Evolutionary conservation across 2,797 vertebrate genomes (phyloP).

Genomic region (Xiphophorus birchmanni): DNA sequence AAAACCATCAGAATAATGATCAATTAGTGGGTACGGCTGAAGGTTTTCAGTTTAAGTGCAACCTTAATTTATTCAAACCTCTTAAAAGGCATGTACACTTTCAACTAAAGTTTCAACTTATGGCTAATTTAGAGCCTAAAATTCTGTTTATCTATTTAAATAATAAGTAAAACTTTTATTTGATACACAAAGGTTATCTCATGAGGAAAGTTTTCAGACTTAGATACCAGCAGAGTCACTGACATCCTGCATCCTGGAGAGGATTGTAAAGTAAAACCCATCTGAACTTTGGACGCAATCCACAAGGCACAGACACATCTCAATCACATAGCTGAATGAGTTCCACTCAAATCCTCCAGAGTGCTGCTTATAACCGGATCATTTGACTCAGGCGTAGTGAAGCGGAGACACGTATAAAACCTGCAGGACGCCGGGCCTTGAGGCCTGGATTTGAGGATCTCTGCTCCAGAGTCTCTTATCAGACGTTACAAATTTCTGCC

Average conservation of each 20-base stretch:
- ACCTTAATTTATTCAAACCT: neutral
- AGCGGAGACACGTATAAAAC: too few relatives aligned
- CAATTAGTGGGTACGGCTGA: neutral
- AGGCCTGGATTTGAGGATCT: too few relatives aligned
- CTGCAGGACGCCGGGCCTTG: too few relatives aligned
- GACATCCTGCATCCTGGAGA: neutral
- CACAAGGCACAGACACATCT: neutral
- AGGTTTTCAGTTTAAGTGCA: neutral
- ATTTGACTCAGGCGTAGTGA: too few relatives aligned
- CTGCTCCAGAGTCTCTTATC: neutral
- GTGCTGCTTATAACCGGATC: too few relatives aligned
- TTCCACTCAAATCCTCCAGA: too few relatives aligned
- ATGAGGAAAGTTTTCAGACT: neutral
- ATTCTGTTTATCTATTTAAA: neutral
- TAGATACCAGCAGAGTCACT: neutral
- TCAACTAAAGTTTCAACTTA: neutral
- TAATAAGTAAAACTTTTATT: neutral
- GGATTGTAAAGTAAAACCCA: neutral
- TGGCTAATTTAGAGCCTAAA: neutral
- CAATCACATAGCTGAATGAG: too few relatives aligned
- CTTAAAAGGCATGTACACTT: neutral
- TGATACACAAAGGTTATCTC: neutral
- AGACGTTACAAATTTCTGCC: neutral
- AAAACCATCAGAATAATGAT: neutral
- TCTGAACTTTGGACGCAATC: neutral